A percentile compares a stretch with the other conserved stretches of the same genome.
These are phyloP conservation scores for Therioaphis trifolii DNA, from an alignment of 2,888 invertebrate genomes.

Conservation along the genomic window DNA sequence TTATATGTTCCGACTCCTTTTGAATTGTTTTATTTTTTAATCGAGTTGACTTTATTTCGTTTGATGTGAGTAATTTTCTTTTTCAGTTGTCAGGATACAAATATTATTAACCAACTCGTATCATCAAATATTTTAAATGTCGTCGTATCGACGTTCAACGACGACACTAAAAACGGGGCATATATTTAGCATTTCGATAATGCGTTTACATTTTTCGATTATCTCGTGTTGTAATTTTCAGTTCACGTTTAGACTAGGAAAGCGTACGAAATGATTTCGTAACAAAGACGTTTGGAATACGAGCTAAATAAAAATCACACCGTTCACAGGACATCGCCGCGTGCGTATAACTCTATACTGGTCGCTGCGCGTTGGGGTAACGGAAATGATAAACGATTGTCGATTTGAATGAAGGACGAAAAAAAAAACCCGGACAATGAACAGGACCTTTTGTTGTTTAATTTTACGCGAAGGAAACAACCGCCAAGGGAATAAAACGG, in stretches of 20 bases:
- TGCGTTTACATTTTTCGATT: neutral
- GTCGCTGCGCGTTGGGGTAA: neutral
- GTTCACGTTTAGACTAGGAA: neutral
- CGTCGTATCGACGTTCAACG: too few species aligned
- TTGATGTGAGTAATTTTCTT: too few species aligned
- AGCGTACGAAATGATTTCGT: neutral
- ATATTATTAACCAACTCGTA: too few species aligned
- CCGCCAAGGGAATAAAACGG: constrained; percentile 27
- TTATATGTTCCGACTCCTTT: too few species aligned
- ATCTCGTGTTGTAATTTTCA: neutral
- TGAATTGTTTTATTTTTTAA: too few species aligned
- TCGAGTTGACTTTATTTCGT: neutral
- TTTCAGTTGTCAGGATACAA: too few species aligned
- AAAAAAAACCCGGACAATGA: constrained; percentile 22
- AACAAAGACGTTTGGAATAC: neutral
- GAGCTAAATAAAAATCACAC: constrained; percentile 12
- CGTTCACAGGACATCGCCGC: too few species aligned
- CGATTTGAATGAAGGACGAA: constrained; percentile 21
- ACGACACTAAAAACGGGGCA: too few species aligned
- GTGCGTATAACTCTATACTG: neutral
- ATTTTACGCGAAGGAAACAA: constrained; percentile 12
- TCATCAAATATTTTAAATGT: too few species aligned
- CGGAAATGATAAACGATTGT: constrained; percentile 44
- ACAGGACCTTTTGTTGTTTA: constrained; percentile 17
- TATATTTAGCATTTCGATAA: too few species aligned